phyloP scores from a whole-genome alignment of 2,113 vertebrate genomes.

The Mungos mungo region DNA sequence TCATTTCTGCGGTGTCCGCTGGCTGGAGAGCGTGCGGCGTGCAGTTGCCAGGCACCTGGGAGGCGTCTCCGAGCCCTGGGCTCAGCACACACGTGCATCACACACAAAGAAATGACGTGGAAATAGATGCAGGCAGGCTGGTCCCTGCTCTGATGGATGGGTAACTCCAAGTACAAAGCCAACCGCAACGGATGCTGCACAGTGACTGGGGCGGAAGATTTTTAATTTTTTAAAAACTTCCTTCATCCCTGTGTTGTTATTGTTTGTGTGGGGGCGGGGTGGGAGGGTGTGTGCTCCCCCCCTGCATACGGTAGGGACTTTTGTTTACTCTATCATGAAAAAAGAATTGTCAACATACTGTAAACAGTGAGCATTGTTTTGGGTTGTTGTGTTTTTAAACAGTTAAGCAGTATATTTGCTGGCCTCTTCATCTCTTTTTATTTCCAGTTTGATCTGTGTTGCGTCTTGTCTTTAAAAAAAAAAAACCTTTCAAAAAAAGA shows the following conservation, averaged over 20 bases:
- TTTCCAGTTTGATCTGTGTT: slow-evolving; percentile 81
- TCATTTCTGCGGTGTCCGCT: slow-evolving; percentile 71
- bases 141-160: slow-evolving; percentile 88
- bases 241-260: slow-evolving; percentile 79
- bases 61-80: slow-evolving; percentile 48
- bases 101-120: slow-evolving; percentile 66
- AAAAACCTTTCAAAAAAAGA: slow-evolving; percentile 74
- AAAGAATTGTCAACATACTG: slow-evolving; percentile 88
- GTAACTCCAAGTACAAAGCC: slow-evolving; percentile 79
- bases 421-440: slow-evolving; percentile 80
- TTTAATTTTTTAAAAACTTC: slow-evolving; percentile 33
- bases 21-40: not conserved
- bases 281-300: slow-evolving; percentile 67
- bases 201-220: slow-evolving; percentile 69
- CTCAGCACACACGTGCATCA: slow-evolving; percentile 38
- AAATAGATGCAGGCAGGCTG: slow-evolving; percentile 88
- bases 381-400: slow-evolving; percentile 77
- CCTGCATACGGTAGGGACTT: slow-evolving; percentile 79
- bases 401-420: slow-evolving; percentile 79
- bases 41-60: slow-evolving; percentile 64
- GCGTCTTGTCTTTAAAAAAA: slow-evolving; percentile 75
- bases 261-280: slow-evolving; percentile 70
- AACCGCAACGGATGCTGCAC: slow-evolving; percentile 79
- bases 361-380: slow-evolving; percentile 79
- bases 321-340: slow-evolving; percentile 85